Conservation (phyloP, 1,140 invertebrate species). For the Pachyrhynchus sulphureomaculatus region DNA sequence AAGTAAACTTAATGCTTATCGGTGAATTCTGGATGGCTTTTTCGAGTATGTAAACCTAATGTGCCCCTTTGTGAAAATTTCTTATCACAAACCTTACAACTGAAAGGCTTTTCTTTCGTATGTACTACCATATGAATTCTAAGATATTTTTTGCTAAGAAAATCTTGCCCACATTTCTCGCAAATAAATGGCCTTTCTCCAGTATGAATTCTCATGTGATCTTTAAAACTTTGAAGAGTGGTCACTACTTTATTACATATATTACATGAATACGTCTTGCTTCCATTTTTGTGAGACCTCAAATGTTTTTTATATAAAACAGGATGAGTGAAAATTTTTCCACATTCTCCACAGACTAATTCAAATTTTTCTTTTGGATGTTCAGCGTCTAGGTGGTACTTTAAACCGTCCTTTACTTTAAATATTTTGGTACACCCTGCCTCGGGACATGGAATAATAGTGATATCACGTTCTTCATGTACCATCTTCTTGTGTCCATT, state of each 20-base stretch:
- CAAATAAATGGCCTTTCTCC: constrained; percentile 73
- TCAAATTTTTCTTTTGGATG: background rate
- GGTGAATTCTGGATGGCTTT: constrained; percentile 52
- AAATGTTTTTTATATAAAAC: constrained; percentile 15
- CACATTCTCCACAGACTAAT: background rate
- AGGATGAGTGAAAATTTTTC: constrained; percentile 10
- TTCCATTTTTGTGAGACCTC: constrained; percentile 9
- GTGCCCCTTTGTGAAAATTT: constrained; percentile 37
- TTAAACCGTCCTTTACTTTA: constrained; percentile 21
- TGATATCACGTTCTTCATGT: constrained; percentile 28
- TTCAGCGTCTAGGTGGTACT: constrained; percentile 12
- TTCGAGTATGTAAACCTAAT: constrained; percentile 58
- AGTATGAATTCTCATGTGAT: constrained; percentile 67
- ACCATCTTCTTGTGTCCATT: constrained; percentile 12
- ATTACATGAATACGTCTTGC: constrained; percentile 55
- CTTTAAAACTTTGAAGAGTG: constrained; percentile 23
- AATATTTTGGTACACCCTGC: constrained; percentile 36
- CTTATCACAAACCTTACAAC: constrained; percentile 46
- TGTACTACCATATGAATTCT: constrained; percentile 59
- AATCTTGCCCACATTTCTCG: constrained; percentile 60
- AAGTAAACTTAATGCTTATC: background rate
- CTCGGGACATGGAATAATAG: background rate
- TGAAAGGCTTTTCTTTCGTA: constrained; percentile 46
- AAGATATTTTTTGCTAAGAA: constrained; percentile 55
- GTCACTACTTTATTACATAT: constrained; percentile 47